Percentiles rank a stretch among this genome's conserved stretches.
phyloP scores from a whole-genome alignment of 2,888 invertebrate genomes.

The Eutolmus rufibarbis region DNA sequence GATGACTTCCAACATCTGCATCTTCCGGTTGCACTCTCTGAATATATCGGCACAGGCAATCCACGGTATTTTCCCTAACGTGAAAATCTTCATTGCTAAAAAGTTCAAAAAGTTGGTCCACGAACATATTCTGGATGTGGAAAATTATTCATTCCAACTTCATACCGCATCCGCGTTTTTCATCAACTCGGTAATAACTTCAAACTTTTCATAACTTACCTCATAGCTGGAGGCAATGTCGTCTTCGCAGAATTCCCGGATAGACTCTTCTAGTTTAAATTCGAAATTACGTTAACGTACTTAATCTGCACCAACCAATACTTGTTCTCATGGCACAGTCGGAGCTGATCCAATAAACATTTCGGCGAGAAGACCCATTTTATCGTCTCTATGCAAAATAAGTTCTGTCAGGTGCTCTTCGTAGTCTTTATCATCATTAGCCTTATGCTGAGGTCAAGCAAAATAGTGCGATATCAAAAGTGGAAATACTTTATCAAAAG shows the following conservation, averaged over 20 bases:
- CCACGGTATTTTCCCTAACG: constrained; percentile 60
- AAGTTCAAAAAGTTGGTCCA: constrained; percentile 61
- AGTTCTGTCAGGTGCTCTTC: background rate
- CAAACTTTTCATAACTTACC: constrained; percentile 54
- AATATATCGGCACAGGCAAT: constrained; percentile 60
- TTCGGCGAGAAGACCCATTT: constrained; percentile 56
- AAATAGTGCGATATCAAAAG: constrained; percentile 61
- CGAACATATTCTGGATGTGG: constrained; percentile 56
- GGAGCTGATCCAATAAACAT: constrained; percentile 62
- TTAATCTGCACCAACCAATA: constrained; percentile 64
- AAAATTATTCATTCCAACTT: background rate
- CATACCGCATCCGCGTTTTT: background rate
- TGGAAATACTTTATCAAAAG: constrained; percentile 62
- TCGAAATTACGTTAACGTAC: constrained; percentile 63
- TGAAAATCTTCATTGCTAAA: constrained; percentile 62
- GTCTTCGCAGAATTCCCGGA: constrained; percentile 57
- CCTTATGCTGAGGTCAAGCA: constrained; percentile 51
- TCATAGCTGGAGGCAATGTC: constrained; percentile 59
- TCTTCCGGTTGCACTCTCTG: constrained; percentile 35
- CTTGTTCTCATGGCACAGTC: constrained; percentile 62
- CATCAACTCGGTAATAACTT: background rate
- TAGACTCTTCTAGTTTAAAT: constrained; percentile 60
- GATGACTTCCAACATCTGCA: constrained; percentile 51
- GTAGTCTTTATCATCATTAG: background rate
- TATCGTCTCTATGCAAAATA: background rate